Percentiles rank a stretch among this genome's conserved stretches.
Conservation (phyloP, 1,140 invertebrate genomes). For the Adelges cooleyi region DNA sequence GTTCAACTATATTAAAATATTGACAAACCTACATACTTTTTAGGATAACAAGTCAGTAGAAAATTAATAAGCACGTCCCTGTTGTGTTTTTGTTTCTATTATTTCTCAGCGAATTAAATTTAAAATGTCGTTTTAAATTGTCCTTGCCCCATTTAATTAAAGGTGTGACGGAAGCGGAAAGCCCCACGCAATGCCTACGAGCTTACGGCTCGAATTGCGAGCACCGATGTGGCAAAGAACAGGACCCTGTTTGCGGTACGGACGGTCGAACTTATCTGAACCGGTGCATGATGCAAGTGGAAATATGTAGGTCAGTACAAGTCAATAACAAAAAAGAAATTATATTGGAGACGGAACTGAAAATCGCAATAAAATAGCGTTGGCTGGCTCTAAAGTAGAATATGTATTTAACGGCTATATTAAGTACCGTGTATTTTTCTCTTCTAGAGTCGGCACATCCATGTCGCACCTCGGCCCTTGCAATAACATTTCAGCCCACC, state of each 20-base stretch:
- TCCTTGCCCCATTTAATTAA: too few relatives aligned
- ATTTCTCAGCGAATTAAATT: too few relatives aligned
- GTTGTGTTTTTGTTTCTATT: too few relatives aligned
- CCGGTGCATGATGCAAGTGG: constrained; percentile 77
- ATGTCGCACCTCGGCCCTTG: constrained; percentile 72
- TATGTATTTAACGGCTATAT: background rate
- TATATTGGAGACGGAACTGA: too few relatives aligned
- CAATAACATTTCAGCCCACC: constrained; percentile 73
- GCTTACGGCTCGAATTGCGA: constrained; percentile 64
- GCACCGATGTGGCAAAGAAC: constrained; percentile 62
- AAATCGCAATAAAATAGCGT: too few relatives aligned
- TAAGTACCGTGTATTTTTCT: background rate
- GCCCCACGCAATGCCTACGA: constrained; percentile 45
- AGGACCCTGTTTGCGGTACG: constrained; percentile 79
- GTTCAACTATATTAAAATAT: too few relatives aligned
- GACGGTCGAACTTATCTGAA: constrained; percentile 83
- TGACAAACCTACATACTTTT: too few relatives aligned
- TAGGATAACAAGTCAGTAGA: too few relatives aligned
- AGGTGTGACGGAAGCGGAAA: constrained; percentile 26
- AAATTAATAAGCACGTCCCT: too few relatives aligned
- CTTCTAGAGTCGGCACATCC: constrained; percentile 47
- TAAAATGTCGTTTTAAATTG: too few relatives aligned
- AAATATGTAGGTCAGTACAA: constrained; percentile 56
- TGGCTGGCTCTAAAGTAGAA: background rate
- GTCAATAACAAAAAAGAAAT: background rate